A percentile compares a stretch with the other conserved stretches of the same genome.
These are phyloP conservation scores for Drosophila kanekoi DNA, from an alignment of 2,888 invertebrate genomes.

Conservation along the genomic window DNA sequence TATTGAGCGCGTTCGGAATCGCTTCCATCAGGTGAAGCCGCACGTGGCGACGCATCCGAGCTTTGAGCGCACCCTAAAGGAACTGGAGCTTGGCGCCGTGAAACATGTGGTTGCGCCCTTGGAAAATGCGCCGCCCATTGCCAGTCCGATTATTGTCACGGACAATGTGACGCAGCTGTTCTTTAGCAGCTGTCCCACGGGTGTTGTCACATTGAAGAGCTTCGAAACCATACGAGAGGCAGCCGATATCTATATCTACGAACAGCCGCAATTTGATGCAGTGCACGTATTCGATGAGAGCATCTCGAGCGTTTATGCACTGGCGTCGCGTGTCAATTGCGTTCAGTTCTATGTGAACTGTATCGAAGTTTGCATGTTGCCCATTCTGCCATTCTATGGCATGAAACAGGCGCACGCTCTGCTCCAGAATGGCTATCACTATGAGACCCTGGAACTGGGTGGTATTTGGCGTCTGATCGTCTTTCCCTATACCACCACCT, in stretches of 20 bases:
- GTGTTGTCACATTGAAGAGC: slow-evolving; percentile 70
- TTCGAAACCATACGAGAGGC: slow-evolving; percentile 76
- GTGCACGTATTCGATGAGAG: slow-evolving; percentile 80
- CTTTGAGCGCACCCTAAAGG: slow-evolving; percentile 42
- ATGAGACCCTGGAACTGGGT: slow-evolving; percentile 68
- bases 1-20: slow-evolving; percentile 55
- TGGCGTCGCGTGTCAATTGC: slow-evolving; percentile 65
- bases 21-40: slow-evolving; percentile 62
- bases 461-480: slow-evolving; percentile 72
- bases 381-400: slow-evolving; percentile 46
- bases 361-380: slow-evolving; percentile 55
- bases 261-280: slow-evolving; percentile 55
- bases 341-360: slow-evolving; percentile 81
- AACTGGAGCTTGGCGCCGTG: slow-evolving; percentile 49
- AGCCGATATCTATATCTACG: slow-evolving; percentile 54
- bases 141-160: slow-evolving; percentile 73
- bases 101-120: slow-evolving; percentile 55
- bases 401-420: slow-evolving; percentile 32
- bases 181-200: slow-evolving; percentile 55
- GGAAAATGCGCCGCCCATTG: slow-evolving; percentile 44
- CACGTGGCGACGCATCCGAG: slow-evolving; percentile 51
- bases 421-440: slow-evolving; percentile 77
- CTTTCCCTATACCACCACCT: slow-evolving; percentile 66
- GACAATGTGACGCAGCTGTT: slow-evolving; percentile 70
- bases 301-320: slow-evolving; percentile 70